Percentiles rank a stretch among this genome's conserved stretches.
These are phyloP conservation scores for Gobio occitaniae DNA, from an alignment of 2,797 vertebrate species.

Conservation along the genomic window DNA sequence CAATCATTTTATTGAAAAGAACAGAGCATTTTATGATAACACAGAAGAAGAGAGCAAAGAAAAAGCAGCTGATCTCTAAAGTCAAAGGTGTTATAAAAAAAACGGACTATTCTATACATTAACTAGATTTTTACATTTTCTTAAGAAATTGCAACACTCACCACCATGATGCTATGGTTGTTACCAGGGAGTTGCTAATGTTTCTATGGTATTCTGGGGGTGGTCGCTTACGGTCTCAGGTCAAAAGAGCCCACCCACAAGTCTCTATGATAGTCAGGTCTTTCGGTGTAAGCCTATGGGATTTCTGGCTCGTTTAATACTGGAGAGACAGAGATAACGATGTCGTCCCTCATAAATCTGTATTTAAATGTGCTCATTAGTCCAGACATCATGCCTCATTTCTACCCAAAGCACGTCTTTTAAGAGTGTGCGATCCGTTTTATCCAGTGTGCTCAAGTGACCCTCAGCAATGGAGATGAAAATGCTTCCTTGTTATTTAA, in stretches of 20 bases:
- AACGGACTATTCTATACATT: background rate
- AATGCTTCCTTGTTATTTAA: background rate
- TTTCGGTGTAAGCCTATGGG: background rate
- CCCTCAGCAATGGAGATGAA: background rate
- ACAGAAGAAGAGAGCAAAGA: background rate
- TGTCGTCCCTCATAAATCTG: conserved; percentile 17
- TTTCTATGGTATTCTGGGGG: background rate
- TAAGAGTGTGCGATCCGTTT: background rate
- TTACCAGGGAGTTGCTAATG: background rate
- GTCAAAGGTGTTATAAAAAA: background rate
- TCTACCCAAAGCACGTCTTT: background rate
- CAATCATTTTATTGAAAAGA: background rate
- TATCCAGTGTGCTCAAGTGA: background rate
- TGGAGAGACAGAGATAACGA: conserved; percentile 12
- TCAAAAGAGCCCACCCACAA: background rate
- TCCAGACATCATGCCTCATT: conserved; percentile 31
- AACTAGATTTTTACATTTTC: background rate
- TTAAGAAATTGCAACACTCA: background rate
- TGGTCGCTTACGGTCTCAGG: background rate
- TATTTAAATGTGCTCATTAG: conserved; percentile 43
- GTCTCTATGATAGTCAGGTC: background rate
- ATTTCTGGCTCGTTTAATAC: conserved; percentile 16
- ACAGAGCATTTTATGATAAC: background rate
- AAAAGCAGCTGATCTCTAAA: background rate
- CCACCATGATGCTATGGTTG: background rate